These are phyloP conservation scores for Acomys russatus DNA, from an alignment of 2,797 vertebrate genomes.

Conservation along the genomic window DNA sequence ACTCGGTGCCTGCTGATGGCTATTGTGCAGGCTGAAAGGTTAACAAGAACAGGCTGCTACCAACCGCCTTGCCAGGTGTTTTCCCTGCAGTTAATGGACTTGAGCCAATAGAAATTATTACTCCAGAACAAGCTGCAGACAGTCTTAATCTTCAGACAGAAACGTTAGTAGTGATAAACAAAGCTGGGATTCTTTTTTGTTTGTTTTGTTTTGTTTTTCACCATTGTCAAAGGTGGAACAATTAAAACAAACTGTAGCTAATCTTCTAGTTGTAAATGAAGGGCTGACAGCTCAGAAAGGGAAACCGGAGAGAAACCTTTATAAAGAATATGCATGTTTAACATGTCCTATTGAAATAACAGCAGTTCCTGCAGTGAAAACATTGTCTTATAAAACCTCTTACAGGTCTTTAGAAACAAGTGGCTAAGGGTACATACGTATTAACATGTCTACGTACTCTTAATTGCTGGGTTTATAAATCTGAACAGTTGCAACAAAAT, in stretches of 20 bases:
- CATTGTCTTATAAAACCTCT: conserved; percentile 63
- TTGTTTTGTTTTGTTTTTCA: conserved; percentile 76
- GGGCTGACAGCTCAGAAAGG: conserved; percentile 66
- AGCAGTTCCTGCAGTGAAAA: conserved; percentile 73
- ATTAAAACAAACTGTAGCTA: conserved; percentile 76
- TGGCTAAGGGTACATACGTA: conserved; percentile 70
- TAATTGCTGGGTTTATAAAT: conserved; percentile 80
- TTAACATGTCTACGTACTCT: conserved; percentile 77
- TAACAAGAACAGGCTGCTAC: conserved; percentile 88
- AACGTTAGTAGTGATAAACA: conserved; percentile 43
- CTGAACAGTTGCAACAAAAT: conserved; percentile 82
- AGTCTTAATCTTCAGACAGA: conserved; percentile 68
- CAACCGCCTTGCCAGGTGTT: conserved; percentile 88
- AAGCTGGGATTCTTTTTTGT: conserved; percentile 11
- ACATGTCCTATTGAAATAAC: conserved; percentile 69
- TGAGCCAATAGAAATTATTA: conserved; percentile 88
- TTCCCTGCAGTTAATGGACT: conserved; percentile 86
- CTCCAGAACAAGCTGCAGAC: conserved; percentile 77
- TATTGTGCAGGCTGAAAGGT: conserved; percentile 88
- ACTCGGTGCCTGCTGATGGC: conserved; percentile 85
- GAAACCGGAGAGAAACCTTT: conserved; percentile 29
- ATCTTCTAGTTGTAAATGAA: conserved; percentile 70
- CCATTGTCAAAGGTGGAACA: conserved; percentile 77
- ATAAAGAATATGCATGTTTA: conserved; percentile 59
- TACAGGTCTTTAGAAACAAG: conserved; percentile 59